Base-by-base conservation (phyloP, 2,113 vertebrate genomes). In the Oxyruncus cristatus region DNA sequence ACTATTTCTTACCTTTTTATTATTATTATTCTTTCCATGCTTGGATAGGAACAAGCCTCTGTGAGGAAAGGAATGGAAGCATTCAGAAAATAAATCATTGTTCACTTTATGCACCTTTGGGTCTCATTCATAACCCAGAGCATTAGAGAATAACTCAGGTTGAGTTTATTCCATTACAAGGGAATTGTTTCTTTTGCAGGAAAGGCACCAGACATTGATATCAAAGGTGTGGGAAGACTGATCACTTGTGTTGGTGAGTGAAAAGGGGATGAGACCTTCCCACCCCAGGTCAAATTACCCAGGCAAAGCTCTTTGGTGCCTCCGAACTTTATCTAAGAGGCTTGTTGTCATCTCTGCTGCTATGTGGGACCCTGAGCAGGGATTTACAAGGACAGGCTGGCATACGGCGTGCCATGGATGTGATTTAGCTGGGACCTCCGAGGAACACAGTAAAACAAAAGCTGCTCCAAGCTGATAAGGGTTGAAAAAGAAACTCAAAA, bases 51-150 rank as follows among this genome's bases (percentile, higher is more conserved):
- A 71, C 42, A 87, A 90, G n/a, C 26, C 41, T 59, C 26, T 71
- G 59, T 59, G 55, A 93, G 79, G 72, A 83, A 88, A 93, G 76
- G 55, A 96, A 92, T 47, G 72, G 37, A 42, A 91, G 79, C 35
- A 5, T 81, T 95, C 55, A 84, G 76, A 50, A 95, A 92, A 95
- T 78, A 86, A 92, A 96, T 35, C 3, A 18, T 62, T 56, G 39
- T 85, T 92, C 12, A 2, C 78, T 95, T 94, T 77, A 86, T 67
- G 91, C 76, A 91, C 86, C 86, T 95, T 86, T 95, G 94, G 79
- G 76, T 78, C 83, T 86, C 61, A 71, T 89, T 92, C 83, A 84
- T 87, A 95, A 97, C 27, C 55, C 76, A 84, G 39, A 80, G 63
- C 47, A 46, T 84, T 63, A 86, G 6, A 86, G 86, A 86, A 52